Base-by-base conservation (phyloP, 2,888 invertebrate species). In the Latheticus oryzae region DNA sequence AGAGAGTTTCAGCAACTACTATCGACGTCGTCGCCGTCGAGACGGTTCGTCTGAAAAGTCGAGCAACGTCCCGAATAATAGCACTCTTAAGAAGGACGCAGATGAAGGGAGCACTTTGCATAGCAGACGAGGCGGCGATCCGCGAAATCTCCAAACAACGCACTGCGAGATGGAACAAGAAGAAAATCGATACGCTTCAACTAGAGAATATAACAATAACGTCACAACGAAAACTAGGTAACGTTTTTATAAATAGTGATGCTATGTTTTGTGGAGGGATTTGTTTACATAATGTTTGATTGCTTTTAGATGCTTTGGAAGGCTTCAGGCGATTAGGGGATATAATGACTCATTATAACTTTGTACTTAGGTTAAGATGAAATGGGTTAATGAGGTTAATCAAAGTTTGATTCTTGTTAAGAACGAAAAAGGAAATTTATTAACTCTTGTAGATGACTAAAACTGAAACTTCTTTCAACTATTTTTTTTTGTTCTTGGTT, bases 1-100 rank as follows among this genome's bases (percentile, higher is more conserved):
- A 52, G 82, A 83, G 48, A 80, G 76, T 70, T 78, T 80, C 32
- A 67, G 62, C 48, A 69, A 61, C 48, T 52, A 56, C 16, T 61
- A 66, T 45, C 64, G 67, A 50, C 75, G 78, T 3, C 70, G 78
- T 8, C 71, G 73, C 23, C 66, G 60, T 35, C 65, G 65, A 58
- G 61, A 61, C 38, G 45, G 37, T 45, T 50, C 50, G 38, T 38
- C 38, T 42, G 52, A 52, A 33, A 42, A 40, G 32, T 42, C 42
- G 42, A 52, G 42, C 52, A 52, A 52, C 52, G 52, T 42, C 52
- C 52, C 45, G 54, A 38, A 45, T 45, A 54, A 54, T 35, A 40
- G 30, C 16, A 23, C 9, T 23, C 23, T 16, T 12, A 45, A 21
- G 53, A 43, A 38, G 38, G 38, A 45, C 26, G 33, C 53, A 35